phyloP scores from a whole-genome alignment of 2,797 vertebrate species.

The Coccyzus lansbergi region DNA sequence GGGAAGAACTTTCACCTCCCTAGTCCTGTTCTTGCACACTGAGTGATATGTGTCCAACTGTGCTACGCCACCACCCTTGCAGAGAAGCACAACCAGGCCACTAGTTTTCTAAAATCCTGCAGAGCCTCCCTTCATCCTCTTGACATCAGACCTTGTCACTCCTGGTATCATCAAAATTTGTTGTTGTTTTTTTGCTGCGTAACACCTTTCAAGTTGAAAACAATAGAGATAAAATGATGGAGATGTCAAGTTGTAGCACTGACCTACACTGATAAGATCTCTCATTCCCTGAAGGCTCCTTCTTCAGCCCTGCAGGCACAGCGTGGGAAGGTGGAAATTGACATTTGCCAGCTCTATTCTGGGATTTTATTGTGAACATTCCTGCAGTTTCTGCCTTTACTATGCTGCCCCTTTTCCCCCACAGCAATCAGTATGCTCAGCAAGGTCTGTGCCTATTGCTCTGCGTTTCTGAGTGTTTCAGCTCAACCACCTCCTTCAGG shows the following conservation, averaged over 20 bases:
- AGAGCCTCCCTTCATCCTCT: not conserved
- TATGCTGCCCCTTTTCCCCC: not conserved
- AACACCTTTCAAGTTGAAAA: not conserved
- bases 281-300: not conserved
- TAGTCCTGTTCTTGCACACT: fast-evolving
- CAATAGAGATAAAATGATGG: not conserved
- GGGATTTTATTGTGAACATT: not conserved
- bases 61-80: not conserved
- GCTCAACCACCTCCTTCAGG: not conserved
- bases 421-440: not conserved
- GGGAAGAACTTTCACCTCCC: not conserved
- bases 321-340: not conserved
- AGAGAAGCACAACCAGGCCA: not conserved
- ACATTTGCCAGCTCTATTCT: not conserved
- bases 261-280: not conserved
- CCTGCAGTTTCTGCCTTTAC: not conserved
- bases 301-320: not conserved
- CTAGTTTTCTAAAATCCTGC: not conserved
- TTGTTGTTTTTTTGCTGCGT: not conserved
- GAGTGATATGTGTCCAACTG: too few relatives aligned
- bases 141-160: not conserved
- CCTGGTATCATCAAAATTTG: not conserved
- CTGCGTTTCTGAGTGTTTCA: not conserved
- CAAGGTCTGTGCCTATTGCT: not conserved
- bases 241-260: not conserved